Base-by-base conservation (phyloP, 2,888 invertebrate genomes). In the Onchidella celtica region DNA sequence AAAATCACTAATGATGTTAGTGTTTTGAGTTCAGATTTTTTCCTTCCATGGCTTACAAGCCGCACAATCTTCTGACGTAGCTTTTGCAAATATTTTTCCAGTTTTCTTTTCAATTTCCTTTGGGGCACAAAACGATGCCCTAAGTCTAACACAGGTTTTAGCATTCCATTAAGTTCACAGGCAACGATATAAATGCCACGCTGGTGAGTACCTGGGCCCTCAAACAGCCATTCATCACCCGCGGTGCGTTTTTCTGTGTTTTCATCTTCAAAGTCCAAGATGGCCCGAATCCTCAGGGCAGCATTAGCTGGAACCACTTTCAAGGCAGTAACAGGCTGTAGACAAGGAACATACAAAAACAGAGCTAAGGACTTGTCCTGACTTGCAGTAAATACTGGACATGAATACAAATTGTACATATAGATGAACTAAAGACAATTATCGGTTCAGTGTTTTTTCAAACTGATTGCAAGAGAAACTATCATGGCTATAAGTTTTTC, bases 141-240 rank as follows among this genome's bases (percentile, higher is more conserved):
- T 47, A 17, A 11, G 6, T 6, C 47, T 11, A 47, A 47, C 47
- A 47, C 47, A 47, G 9, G 17, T 47, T 47, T 47, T 11, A 47
- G 6, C 17, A 17, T 6, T 47, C 47, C 47, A 47, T 47, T 47
- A 17, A 47, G 6, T 47, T 47, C 47, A 47, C 47, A 47, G 47
- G 47, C 47, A 47, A 47, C 9, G 17, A 6, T 6, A 47, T 47
- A 47, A 17, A 17, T 17, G 17, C 17, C 9, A 47, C 17, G 47
- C 17, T 17, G 9, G 17, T 11, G 9, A 47, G 27, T 85, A 90
- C 90, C 92, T 85, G 91, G 91, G 70, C 94, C 94, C 85, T 94
- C 94, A 90, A 94, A 94, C 40, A 94, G 89, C 94, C 94, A 94
- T 87, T 94, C 94, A 87, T 94, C 94, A 2, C 94, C 94, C 69